These are phyloP conservation scores for Eretmocerus hayati DNA, from an alignment of 2,888 invertebrate species.

Conservation along the genomic window DNA sequence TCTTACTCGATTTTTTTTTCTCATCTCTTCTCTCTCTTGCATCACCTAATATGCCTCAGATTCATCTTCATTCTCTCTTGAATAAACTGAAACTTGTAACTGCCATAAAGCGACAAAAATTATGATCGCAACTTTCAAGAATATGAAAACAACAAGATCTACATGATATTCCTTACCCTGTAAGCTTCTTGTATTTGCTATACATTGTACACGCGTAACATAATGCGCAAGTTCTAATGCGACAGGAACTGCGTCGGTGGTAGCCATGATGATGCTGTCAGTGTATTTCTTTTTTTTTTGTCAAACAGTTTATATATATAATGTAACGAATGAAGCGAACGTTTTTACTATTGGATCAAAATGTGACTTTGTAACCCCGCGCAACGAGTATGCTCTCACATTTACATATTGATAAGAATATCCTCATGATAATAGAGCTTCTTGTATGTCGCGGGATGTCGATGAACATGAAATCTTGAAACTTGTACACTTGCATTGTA, in stretches of 20 bases:
- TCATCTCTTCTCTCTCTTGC: slow-evolving; percentile 9
- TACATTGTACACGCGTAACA: not conserved
- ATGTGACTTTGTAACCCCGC: slow-evolving; percentile 1
- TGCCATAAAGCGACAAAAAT: slow-evolving; percentile 16
- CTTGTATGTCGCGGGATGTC: no score
- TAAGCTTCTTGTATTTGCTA: not conserved
- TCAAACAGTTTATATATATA: slow-evolving; percentile 5
- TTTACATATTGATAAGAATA: not conserved
- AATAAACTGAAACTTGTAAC: slow-evolving; percentile 20
- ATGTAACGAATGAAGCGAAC: slow-evolving; percentile 1
- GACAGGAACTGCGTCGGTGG: not conserved
- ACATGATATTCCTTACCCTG: slow-evolving; percentile 1
- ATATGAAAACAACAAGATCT: slow-evolving; percentile 5
- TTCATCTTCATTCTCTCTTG: slow-evolving; percentile 5
- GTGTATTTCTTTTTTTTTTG: not conserved
- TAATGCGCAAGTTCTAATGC: not conserved
- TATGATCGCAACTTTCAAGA: slow-evolving; percentile 1
- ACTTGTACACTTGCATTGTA: no score
- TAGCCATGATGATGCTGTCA: not conserved
- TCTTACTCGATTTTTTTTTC: not conserved
- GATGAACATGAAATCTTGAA: no score
- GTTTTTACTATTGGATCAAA: slow-evolving; percentile 7
- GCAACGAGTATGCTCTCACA: not conserved
- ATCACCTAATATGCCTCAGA: slow-evolving; percentile 2
- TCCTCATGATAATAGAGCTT: not conserved